These are phyloP conservation scores for Myotis myotis DNA, from an alignment of 2,797 vertebrate genomes.

Conservation along the genomic window DNA sequence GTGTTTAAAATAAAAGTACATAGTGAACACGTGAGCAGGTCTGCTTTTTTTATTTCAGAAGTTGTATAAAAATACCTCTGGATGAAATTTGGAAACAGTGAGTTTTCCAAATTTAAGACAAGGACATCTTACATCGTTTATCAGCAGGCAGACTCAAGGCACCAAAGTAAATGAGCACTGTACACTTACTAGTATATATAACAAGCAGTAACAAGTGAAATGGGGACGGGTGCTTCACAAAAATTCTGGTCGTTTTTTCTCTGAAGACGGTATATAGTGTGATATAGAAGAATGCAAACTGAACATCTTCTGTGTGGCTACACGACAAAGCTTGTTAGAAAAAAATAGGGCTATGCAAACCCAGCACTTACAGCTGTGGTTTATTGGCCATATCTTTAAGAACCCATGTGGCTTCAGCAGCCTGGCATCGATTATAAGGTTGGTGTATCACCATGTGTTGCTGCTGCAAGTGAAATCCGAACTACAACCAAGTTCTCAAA, in stretches of 20 bases:
- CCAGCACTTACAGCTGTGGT: not conserved
- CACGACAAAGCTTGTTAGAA: not conserved
- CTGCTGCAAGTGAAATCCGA: not conserved
- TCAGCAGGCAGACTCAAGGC: not conserved
- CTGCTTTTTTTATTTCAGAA: constrained; percentile 75
- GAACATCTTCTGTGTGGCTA: not conserved
- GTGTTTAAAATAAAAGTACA: constrained; percentile 86
- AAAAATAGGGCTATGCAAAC: not conserved
- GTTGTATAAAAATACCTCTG: not conserved
- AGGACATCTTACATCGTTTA: not conserved
- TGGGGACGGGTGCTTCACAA: not conserved
- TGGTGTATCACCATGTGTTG: not conserved
- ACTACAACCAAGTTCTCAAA: not conserved
- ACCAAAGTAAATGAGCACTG: not conserved
- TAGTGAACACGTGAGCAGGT: constrained; percentile 75
- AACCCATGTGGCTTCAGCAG: not conserved
- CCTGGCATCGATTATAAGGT: not conserved
- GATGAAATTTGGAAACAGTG: not conserved
- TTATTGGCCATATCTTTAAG: not conserved
- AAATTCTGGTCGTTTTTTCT: not conserved
- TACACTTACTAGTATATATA: not conserved
- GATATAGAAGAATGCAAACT: not conserved
- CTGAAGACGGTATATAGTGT: not conserved
- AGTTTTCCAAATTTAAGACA: not conserved
- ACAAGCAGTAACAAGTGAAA: not conserved